Evolutionary conservation across 37 sponge, comb jelly and placozoan genomes (phyloP), one percentile per base, ranked within the genome.

Genomic region (Petrosia ficiformis): DNA sequence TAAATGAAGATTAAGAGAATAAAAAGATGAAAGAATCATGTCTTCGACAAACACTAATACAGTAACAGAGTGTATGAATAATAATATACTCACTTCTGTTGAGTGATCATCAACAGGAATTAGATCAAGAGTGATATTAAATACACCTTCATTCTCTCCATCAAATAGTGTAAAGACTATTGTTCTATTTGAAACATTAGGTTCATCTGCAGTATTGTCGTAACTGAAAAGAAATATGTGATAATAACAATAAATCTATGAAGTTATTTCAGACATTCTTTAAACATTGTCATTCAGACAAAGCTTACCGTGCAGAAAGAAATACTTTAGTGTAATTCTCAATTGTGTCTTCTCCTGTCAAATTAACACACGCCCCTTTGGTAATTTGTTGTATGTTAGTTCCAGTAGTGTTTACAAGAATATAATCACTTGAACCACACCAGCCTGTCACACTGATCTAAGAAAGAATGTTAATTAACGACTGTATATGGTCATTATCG

Each of bases 91-190:
- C 40, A 36, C 4, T 43, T 21, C 73, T 72, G 74, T 24, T 72
- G 39, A 5, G 57, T 82, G 70, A 67, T 88, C 89, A 73, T 88
- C 75, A 26, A 69, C 35, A 1, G 79, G 19, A 24, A 19, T 10
- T 14, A 82, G 37, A 16, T 16, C 4, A 31, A 88, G 40, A 8
- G 42, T 61, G 61, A 83, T 6, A 39, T 19, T 67, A 39, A 32
- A 71, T 31, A 19, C 44, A 28, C 39, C 75, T 30, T 38, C 26
- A 63, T 58, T 73, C 31, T 36, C 42, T 25, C 80, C 89, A 73
- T 88, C 83, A 79, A 35, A 78, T 10, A 88, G 57, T 21, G 65
- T 68, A 71, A 88, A 74, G 3, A 21, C 66, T 59, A 88, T 74
- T 0, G 38, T 39, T 36, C 83, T 56, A 30, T 72, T 31, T 41